phyloP scores from a whole-genome alignment of 2,797 vertebrate species.

The Loris lydekkerianus region DNA sequence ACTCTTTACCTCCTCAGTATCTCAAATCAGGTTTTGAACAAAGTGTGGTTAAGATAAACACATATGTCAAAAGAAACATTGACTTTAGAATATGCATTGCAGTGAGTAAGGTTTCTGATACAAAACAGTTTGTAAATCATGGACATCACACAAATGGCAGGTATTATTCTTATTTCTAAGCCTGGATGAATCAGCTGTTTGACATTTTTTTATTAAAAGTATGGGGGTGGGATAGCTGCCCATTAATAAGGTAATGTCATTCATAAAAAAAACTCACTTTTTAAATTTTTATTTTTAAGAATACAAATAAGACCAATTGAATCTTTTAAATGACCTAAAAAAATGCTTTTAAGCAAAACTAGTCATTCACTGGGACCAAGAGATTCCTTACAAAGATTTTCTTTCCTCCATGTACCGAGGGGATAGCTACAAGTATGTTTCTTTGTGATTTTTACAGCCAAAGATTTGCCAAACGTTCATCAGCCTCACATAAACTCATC shows the following conservation, averaged over 20 bases:
- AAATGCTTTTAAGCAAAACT: slow-evolving; percentile 56
- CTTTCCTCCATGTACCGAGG: neutral
- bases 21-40: neutral
- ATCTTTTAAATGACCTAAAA: slow-evolving; percentile 38
- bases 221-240: neutral
- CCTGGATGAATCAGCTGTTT: neutral
- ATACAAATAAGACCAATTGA: slow-evolving; percentile 68
- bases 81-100: neutral
- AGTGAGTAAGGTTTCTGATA: neutral
- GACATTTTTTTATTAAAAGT: slow-evolving; percentile 32
- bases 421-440: slow-evolving; percentile 48
- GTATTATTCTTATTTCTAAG: neutral
- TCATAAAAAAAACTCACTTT: neutral
- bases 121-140: rapidly evolving
- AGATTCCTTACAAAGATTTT: neutral
- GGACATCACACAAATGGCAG: neutral
- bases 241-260: neutral
- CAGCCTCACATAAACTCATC: slow-evolving; percentile 54
- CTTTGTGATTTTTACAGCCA: slow-evolving; percentile 68
- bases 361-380: neutral
- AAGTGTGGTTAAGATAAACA: neutral
- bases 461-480: slow-evolving; percentile 36
- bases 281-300: slow-evolving; percentile 41
- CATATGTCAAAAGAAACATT: rapidly evolving
- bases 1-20: rapidly evolving